Evolutionary conservation across 1,140 invertebrate genomes (phyloP).

Genomic region (Drosophila willistoni): DNA sequence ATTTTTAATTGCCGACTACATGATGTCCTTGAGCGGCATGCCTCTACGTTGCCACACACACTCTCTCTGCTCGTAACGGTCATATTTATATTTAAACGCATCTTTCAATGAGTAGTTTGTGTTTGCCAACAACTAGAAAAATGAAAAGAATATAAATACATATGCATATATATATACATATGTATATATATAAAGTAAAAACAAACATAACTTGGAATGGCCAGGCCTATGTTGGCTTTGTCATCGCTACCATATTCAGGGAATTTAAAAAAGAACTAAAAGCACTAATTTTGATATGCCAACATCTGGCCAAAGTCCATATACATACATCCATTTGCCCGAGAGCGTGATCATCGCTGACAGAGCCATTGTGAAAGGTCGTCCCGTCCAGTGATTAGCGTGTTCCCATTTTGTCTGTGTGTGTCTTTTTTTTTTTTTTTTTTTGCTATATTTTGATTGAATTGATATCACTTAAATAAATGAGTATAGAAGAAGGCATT

Average conservation of each 20-base stretch:
- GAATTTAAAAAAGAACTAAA: background rate
- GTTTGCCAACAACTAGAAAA: constrained; percentile 29
- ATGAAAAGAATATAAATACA: background rate
- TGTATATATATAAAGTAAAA: background rate
- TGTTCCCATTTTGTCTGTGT: too few species aligned
- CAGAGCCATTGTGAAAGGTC: too few species aligned
- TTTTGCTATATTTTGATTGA: too few species aligned
- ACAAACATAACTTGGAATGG: background rate
- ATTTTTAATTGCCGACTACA: constrained; percentile 55
- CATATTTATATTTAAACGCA: constrained; percentile 72
- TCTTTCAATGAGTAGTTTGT: constrained; percentile 36
- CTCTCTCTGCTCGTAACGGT: background rate
- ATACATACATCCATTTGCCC: too few species aligned
- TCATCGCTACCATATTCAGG: background rate
- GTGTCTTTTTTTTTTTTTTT: too few species aligned
- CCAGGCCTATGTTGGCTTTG: background rate
- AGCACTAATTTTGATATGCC: background rate
- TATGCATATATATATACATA: background rate
- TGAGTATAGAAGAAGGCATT: too few species aligned
- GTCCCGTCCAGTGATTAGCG: too few species aligned
- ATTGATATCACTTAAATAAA: too few species aligned
- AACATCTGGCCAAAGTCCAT: too few species aligned
- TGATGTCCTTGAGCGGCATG: constrained; percentile 39
- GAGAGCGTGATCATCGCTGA: too few species aligned
- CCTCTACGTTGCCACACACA: background rate